Evolutionary conservation across 2,888 invertebrate species (phyloP).

Genomic region (Andrena flavipes): DNA sequence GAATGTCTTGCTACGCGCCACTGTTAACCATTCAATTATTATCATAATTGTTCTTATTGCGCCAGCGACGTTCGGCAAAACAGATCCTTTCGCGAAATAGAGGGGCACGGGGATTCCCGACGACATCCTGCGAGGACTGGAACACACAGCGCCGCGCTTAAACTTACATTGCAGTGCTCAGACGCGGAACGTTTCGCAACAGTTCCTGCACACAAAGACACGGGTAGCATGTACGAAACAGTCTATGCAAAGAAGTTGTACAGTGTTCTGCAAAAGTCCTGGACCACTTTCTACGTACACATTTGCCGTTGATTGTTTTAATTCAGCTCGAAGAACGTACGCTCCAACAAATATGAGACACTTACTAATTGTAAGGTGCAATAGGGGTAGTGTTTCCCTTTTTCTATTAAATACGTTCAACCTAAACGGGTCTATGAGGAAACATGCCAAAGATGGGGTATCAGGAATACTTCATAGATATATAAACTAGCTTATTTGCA

Average conservation of each 20-base stretch:
- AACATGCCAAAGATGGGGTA: no score
- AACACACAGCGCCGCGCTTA: conserved; percentile 43
- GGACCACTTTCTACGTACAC: conserved; percentile 3
- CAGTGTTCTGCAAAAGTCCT: conserved; percentile 25
- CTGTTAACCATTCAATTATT: conserved; percentile 57
- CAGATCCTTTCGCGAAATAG: conserved; percentile 34
- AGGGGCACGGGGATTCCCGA: conserved; percentile 6
- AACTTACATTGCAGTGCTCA: conserved; percentile 70
- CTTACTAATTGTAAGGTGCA: no score
- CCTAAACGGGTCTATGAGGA: no score
- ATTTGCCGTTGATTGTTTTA: neutral
- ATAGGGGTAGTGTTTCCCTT: no score
- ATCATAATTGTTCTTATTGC: conserved; percentile 60
- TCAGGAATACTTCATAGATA: no score
- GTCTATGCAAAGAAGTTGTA: conserved; percentile 28
- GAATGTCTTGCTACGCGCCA: conserved; percentile 45
- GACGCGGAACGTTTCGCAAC: conserved; percentile 73
- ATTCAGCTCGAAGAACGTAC: no score
- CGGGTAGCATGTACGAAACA: conserved; percentile 35
- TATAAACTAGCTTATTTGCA: no score
- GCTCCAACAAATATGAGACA: no score
- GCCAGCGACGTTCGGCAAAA: conserved; percentile 30
- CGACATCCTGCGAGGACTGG: conserved; percentile 3
- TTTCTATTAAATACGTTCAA: no score
- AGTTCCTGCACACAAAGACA: conserved; percentile 49